Percentiles rank a stretch among this genome's conserved stretches.
These are phyloP conservation scores for Bimastos eiseni DNA, from an alignment of 2,888 invertebrate genomes.

Conservation along the genomic window DNA sequence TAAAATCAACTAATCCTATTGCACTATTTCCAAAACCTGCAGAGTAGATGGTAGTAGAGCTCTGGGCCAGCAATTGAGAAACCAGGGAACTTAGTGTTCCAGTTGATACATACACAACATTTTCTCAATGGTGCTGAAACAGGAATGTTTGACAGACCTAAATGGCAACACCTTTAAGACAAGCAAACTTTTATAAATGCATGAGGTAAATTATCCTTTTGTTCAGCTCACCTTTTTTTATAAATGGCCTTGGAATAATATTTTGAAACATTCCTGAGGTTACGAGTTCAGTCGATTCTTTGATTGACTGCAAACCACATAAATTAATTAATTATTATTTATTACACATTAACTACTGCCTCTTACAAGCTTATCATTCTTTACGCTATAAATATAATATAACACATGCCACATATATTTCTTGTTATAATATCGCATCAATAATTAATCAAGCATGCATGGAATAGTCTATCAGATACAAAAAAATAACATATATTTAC, in stretches of 20 bases:
- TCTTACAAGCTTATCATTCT: not conserved
- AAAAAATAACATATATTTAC: not conserved
- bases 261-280: constrained; percentile 96
- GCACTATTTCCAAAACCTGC: not conserved
- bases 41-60: not conserved
- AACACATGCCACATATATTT: not conserved
- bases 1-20: not conserved
- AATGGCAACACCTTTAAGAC: not conserved
- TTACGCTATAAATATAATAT: not conserved
- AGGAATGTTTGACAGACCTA: too few species aligned
- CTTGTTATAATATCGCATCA: not conserved
- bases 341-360: not conserved
- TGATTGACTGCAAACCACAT: constrained; percentile 67
- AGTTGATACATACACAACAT: not conserved
- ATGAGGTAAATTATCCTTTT: not conserved
- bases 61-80: not conserved
- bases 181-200: not conserved
- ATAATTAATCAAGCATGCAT: not conserved
- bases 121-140: not conserved
- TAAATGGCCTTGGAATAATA: constrained; percentile 84
- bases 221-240: constrained; percentile 34
- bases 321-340: not conserved
- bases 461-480: not conserved
- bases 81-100: not conserved
- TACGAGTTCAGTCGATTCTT: constrained; percentile 92